These are phyloP conservation scores for Drosophila mayri DNA, from an alignment of 1,140 invertebrate species.

Conservation along the genomic window DNA sequence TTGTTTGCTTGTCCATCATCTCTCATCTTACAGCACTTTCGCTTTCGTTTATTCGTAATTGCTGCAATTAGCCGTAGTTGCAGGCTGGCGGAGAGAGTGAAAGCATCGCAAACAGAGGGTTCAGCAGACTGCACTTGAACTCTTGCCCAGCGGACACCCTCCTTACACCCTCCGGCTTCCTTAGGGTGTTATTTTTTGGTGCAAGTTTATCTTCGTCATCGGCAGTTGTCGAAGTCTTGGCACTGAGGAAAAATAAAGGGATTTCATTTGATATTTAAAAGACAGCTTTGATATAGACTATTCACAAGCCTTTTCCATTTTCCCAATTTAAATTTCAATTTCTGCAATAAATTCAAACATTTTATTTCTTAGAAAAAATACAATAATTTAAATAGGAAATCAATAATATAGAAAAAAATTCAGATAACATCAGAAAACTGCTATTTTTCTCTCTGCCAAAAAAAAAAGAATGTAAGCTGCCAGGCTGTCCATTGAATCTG, in stretches of 20 bases:
- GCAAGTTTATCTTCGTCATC: conserved; percentile 42
- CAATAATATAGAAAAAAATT: not conserved
- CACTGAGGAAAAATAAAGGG: not conserved
- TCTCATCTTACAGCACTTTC: conserved; percentile 79
- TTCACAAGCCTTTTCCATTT: too few species aligned
- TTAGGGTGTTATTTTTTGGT: not conserved
- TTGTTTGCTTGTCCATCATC: conserved; percentile 57
- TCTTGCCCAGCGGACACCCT: conserved; percentile 23
- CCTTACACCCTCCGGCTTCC: not conserved
- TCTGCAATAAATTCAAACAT: too few species aligned
- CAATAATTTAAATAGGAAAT: conserved; percentile 2
- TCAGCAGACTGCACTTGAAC: conserved; percentile 76
- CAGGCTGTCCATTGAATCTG: conserved; percentile 40
- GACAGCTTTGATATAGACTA: too few species aligned
- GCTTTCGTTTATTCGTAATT: conserved; percentile 31
- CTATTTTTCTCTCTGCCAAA: not conserved
- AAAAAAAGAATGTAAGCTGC: conserved; percentile 18
- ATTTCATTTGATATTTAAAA: too few species aligned
- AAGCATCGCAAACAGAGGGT: conserved; percentile 63
- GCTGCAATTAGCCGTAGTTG: conserved; percentile 62
- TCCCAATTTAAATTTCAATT: too few species aligned
- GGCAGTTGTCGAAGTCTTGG: not conserved
- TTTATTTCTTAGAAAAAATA: not conserved
- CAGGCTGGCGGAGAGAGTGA: conserved; percentile 38
- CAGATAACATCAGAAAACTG: not conserved